phyloP scores from a whole-genome alignment of 2,113 vertebrate genomes.

The Typhlomys cinereus region DNA sequence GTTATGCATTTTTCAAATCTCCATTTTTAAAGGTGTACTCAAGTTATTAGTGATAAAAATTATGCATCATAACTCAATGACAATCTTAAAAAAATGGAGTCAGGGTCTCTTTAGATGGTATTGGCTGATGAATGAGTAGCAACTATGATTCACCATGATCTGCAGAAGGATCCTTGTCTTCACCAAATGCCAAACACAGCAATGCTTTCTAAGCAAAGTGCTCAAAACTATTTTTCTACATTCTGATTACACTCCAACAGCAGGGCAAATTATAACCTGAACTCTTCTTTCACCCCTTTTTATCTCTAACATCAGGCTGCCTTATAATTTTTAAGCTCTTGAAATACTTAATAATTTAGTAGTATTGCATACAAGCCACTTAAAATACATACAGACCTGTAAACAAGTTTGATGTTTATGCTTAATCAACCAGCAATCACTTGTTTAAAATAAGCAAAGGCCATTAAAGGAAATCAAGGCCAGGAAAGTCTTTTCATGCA shows the following conservation, averaged over 20 bases:
- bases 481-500: not conserved
- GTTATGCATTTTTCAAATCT: not conserved
- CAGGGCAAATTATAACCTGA: not conserved
- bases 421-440: not conserved
- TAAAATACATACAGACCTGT: not conserved
- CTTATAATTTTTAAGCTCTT: not conserved
- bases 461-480: constrained; percentile 17
- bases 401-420: not conserved
- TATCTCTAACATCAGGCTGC: not conserved
- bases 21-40: not conserved
- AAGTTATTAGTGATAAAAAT: not conserved
- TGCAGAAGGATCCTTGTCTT: not conserved
- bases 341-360: not conserved
- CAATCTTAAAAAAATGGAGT: not conserved
- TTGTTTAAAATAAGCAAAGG: not conserved
- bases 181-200: not conserved
- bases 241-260: not conserved
- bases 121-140: not conserved
- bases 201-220: not conserved
- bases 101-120: not conserved
- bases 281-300: not conserved
- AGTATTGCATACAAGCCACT: not conserved
- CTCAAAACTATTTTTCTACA: not conserved
- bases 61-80: not conserved
- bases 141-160: not conserved